Conservation (phyloP, 1,140 invertebrate species). For the Cydia strobilella region DNA sequence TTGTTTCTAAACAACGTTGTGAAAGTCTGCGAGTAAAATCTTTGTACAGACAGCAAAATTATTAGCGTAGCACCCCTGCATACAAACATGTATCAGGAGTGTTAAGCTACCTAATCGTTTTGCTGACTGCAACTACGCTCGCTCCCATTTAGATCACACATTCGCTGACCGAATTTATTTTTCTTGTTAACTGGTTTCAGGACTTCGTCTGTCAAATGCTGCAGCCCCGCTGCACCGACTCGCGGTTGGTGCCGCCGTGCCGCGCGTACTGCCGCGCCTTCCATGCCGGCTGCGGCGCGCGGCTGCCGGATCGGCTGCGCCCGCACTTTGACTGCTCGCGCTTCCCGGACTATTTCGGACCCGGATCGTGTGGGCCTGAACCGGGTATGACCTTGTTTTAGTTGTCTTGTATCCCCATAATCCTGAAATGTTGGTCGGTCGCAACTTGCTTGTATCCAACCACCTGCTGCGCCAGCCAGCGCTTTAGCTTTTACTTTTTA, state of each 20-base stretch:
- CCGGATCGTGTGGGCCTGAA: conserved; percentile 87
- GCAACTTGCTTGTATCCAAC: no score
- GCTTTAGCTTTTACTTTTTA: no score
- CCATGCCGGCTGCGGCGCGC: conserved; percentile 88
- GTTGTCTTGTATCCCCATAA: no score
- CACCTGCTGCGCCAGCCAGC: no score
- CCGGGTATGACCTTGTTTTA: conserved; percentile 83
- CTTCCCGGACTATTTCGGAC: conserved; percentile 89
- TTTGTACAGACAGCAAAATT: no score
- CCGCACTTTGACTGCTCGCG: conserved; percentile 88
- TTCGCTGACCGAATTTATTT: no score
- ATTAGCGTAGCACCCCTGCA: no score
- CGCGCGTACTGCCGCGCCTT: conserved; percentile 92
- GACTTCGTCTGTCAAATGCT: conserved; percentile 92
- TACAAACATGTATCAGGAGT: no score
- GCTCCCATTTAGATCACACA: neutral
- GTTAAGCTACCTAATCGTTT: no score
- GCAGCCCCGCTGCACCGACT: conserved; percentile 86
- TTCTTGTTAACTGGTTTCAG: conserved; percentile 73
- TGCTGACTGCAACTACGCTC: neutral
- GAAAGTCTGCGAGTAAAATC: no score
- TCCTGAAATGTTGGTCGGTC: no score
- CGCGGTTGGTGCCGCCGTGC: conserved; percentile 85
- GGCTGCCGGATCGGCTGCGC: conserved; percentile 85
- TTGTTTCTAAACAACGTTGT: no score